Evolutionary conservation across 2,797 vertebrate species (phyloP), one percentile per base, ranked within the genome.

Genomic region (Sebastes cheni): DNA sequence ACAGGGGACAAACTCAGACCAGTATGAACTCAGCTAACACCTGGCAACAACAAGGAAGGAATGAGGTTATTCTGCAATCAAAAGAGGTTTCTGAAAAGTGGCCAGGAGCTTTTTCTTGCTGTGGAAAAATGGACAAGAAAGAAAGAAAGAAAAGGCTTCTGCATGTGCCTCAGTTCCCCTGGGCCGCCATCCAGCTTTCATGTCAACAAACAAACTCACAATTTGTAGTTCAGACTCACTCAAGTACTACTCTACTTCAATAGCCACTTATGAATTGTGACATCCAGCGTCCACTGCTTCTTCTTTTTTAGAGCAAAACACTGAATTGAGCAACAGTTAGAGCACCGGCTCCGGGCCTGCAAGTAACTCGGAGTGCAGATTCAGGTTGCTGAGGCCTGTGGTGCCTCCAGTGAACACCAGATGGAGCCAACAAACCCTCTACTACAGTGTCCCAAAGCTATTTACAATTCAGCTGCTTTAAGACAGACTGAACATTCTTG

Each of bases 361-460:
- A 64, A 64, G 25, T 10, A 46, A 27, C 16, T 36, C 1, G 3
- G 12, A 6, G 50, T 54, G 66, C 13, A 32, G 65, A 14, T 58
- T 76, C 16, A 22, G 22, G 34, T 5, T 27, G 30, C 4, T 42
- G 46, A 46, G 6, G 22, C 29, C 4, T 69, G 88, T 16, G 8
- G 34, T 85, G 9, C 67, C 67, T 65, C 4, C 23, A 39, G 4
- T 56, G 30, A 70, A 30, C 93, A 91, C 74, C 73, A 91, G 91
- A 80, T 86, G 90, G 90, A 50, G 39, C 72, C 80, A 86, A 72
- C 52, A 34, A 75, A 18, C 72, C 60, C 85, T 80, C 75, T 42
- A 54, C 60, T 18, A 4, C 34, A 39, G 8, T 0, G 8, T 12
- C 42, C 54, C 20, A 56, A 10, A 73, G 62, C 32, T 11, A 6